These are phyloP conservation scores for Rhyacophila evoluta DNA, from an alignment of 2,888 invertebrate species.

Conservation along the genomic window DNA sequence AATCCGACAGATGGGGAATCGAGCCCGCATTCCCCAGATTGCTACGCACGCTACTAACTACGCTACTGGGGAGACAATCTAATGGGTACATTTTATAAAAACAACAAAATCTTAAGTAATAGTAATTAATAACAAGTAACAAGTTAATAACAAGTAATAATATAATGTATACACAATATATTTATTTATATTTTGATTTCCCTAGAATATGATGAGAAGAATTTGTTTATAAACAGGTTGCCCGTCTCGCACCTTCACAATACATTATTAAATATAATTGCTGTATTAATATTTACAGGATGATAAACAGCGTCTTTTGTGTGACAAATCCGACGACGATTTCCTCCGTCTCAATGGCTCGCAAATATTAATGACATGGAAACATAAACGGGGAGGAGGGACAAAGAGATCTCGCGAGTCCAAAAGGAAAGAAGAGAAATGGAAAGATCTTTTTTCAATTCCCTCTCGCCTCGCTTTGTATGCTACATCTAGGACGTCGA, in stretches of 20 bases:
- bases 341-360: conserved; percentile 14
- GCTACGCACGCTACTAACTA: too few relatives aligned
- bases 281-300: conserved; percentile 26
- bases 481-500: neutral
- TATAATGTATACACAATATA: too few relatives aligned
- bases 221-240: neutral
- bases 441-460: conserved; percentile 9
- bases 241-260: conserved; percentile 20
- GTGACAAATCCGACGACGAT: conserved; percentile 19
- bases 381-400: conserved; percentile 13
- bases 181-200: too few relatives aligned
- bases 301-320: conserved; percentile 26
- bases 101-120: too few relatives aligned
- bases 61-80: too few relatives aligned
- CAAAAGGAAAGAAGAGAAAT: neutral
- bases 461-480: conserved; percentile 9
- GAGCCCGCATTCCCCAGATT: too few relatives aligned
- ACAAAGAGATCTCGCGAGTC: conserved; percentile 9
- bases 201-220: neutral
- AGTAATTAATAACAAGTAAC: too few relatives aligned
- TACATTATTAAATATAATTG: conserved; percentile 31
- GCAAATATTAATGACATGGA: conserved; percentile 22
- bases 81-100: too few relatives aligned
- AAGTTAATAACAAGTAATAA: too few relatives aligned
- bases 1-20: too few relatives aligned